phyloP scores from a whole-genome alignment of 2,113 vertebrate genomes.

The Aphelocoma coerulescens region DNA sequence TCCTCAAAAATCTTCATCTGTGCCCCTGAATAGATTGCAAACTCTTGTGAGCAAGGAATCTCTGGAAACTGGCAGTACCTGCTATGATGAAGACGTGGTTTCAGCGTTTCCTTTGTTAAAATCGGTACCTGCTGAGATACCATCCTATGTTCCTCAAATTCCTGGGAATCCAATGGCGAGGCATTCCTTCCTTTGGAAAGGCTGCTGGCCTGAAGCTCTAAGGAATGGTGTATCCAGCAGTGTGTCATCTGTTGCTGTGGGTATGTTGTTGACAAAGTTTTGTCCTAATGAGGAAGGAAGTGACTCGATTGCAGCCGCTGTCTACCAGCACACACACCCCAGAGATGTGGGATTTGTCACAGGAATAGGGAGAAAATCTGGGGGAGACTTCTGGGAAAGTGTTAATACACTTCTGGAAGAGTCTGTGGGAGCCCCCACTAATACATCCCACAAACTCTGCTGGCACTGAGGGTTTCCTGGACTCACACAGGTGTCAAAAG shows the following conservation, averaged over 20 bases:
- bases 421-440: not conserved
- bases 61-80: not conserved
- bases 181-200: not conserved
- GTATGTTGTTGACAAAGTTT: not conserved
- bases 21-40: not conserved
- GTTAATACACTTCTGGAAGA: not conserved
- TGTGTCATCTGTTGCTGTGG: not conserved
- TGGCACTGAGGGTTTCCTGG: not conserved
- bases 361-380: not conserved
- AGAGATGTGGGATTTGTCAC: not conserved
- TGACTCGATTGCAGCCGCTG: fast-evolving
- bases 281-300: not conserved
- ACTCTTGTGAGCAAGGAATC: not conserved
- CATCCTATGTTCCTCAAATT: not conserved
- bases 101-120: not conserved
- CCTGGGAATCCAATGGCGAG: not conserved
- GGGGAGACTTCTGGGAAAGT: not conserved
- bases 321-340: not conserved
- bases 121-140: not conserved
- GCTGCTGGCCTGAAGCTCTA: not conserved
- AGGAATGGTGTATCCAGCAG: not conserved
- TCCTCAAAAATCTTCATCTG: not conserved
- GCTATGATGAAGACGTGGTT: not conserved
- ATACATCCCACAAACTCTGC: fast-evolving
- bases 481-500: not conserved